Conservation (phyloP, 2,113 vertebrate genomes). For the Rana temporaria region DNA sequence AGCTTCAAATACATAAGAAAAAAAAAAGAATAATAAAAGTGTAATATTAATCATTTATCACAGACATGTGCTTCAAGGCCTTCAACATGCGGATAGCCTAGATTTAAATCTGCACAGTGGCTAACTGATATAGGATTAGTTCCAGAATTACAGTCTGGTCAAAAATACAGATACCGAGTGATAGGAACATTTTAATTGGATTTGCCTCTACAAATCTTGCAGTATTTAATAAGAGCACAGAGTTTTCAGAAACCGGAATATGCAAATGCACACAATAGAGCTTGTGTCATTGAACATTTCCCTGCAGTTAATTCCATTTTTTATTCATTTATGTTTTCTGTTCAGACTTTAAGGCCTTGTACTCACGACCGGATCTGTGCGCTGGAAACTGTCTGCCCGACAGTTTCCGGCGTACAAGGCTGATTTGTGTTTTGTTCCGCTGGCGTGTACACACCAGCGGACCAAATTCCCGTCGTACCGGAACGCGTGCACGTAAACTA, state of each 20-base stretch:
- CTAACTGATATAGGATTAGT: constrained; percentile 37
- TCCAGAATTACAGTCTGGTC: constrained; percentile 5
- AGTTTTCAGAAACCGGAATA: constrained; percentile 20
- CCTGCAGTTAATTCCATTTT: neutral
- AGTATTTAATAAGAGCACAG: constrained; percentile 2
- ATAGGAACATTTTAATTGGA: constrained; percentile 31
- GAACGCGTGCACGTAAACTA: too few species aligned
- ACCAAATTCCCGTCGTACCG: too few species aligned
- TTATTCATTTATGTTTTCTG: neutral
- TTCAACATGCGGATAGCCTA: neutral
- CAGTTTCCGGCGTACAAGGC: too few species aligned
- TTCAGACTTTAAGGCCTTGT: too few species aligned
- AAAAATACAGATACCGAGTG: constrained; percentile 14
- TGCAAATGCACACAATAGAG: neutral
- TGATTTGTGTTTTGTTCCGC: too few species aligned
- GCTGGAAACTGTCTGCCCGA: too few species aligned
- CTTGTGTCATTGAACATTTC: constrained; percentile 25
- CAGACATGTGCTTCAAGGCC: neutral
- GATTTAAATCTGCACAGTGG: constrained; percentile 26
- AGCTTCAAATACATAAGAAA: neutral
- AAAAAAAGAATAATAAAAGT: neutral
- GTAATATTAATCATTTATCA: constrained; percentile 9
- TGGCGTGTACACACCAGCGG: too few species aligned
- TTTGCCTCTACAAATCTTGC: constrained; percentile 19
- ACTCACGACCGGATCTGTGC: too few species aligned